Percentiles rank a stretch among this genome's conserved stretches.
phyloP scores from a whole-genome alignment of 2,797 vertebrate genomes.

The Danio tinwini region DNA sequence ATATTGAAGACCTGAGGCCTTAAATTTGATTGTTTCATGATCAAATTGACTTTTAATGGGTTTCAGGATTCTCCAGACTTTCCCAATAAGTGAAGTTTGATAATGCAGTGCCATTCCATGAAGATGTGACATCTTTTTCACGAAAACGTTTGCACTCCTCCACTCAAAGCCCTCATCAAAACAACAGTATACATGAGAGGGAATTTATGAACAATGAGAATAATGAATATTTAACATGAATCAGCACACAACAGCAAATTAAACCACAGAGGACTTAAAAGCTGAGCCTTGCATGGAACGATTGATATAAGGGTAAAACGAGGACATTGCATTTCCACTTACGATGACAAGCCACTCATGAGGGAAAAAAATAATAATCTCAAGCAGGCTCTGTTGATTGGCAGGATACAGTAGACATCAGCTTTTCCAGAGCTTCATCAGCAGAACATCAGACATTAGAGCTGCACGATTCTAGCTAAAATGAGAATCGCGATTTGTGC shows the following conservation, averaged over 20 bases:
- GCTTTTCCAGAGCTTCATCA: conserved; percentile 27
- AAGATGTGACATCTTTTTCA: background rate
- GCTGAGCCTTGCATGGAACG: background rate
- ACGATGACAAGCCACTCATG: background rate
- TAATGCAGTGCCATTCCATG: background rate
- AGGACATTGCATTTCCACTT: background rate
- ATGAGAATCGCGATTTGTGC: too few species aligned
- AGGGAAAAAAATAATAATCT: background rate
- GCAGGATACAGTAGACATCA: conserved; percentile 20
- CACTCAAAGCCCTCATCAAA: background rate
- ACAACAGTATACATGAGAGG: background rate
- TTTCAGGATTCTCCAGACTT: conserved; percentile 1
- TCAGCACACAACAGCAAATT: background rate
- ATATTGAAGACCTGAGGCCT: background rate
- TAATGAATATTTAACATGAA: background rate
- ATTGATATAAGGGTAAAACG: background rate
- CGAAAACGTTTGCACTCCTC: background rate
- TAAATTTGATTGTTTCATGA: conserved; percentile 30
- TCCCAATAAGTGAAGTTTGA: background rate
- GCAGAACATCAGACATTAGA: background rate
- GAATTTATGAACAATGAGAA: background rate
- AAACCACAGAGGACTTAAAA: background rate
- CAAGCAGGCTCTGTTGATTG: conserved; percentile 1
- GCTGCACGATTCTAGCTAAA: too few species aligned
- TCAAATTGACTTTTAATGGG: conserved; percentile 19